phyloP scores from a whole-genome alignment of 2,888 invertebrate species.

The Caenorhabditis becei region DNA sequence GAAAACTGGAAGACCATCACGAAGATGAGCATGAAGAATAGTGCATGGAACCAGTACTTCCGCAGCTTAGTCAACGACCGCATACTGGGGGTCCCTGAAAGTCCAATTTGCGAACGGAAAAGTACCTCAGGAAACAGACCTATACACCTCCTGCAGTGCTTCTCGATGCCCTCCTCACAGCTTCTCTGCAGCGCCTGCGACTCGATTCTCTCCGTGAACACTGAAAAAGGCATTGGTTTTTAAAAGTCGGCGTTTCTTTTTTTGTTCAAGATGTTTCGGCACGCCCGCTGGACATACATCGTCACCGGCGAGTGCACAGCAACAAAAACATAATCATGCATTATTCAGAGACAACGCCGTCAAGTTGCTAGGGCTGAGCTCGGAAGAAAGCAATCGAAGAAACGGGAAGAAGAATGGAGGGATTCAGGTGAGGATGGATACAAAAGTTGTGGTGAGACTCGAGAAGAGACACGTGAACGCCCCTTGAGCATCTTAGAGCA shows the following conservation, averaged over 20 bases:
- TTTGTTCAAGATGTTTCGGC: constrained; percentile 12
- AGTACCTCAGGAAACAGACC: constrained; percentile 12
- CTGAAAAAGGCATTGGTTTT: constrained; percentile 25
- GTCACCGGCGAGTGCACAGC: constrained; percentile 21
- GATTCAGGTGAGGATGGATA: background rate
- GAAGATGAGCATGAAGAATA: constrained; percentile 47
- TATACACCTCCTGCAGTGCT: constrained; percentile 41
- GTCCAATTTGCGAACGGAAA: background rate
- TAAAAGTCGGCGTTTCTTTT: background rate
- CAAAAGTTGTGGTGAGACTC: too few species aligned
- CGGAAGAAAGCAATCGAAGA: background rate
- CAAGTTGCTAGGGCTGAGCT: constrained; percentile 28
- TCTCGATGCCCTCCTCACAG: constrained; percentile 53
- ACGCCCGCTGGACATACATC: background rate
- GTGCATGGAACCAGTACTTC: constrained; percentile 34
- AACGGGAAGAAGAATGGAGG: background rate
- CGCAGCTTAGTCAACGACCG: constrained; percentile 32
- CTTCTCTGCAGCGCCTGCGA: constrained; percentile 51
- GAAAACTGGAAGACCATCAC: constrained; percentile 55
- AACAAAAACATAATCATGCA: constrained; percentile 13
- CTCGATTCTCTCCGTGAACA: constrained; percentile 47
- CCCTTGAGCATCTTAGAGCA: background rate
- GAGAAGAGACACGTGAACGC: too few species aligned
- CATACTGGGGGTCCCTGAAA: constrained; percentile 43
- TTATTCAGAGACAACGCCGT: constrained; percentile 13